Base-by-base conservation (phyloP, 2,888 invertebrate genomes). In the Caenorhabditis sp. region DNA sequence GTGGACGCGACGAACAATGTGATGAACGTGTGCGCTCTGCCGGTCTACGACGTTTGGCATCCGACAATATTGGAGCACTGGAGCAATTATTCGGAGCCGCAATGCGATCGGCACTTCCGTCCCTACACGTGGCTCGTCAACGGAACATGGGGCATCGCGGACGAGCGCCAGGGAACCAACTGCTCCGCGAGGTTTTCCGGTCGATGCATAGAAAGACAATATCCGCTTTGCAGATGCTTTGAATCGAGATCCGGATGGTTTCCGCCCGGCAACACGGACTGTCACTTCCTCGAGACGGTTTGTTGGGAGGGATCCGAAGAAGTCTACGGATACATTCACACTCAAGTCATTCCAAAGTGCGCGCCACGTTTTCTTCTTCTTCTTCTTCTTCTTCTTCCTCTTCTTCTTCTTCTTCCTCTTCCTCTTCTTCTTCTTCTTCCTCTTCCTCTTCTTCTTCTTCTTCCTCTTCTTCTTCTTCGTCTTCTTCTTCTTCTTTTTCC, bases 291-390 rank as follows among this genome's bases (percentile, higher is more conserved):
- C 11, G 50, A 50, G n/a, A 17, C 50, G 9, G 50, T 50, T 5
- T 50, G 50, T 9, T 32, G 50, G 50, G 30, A 30, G 11, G 26
- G 26, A 8, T 11, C 13, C 11, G 8, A 50, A 17, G 27, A 50
- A 15, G 50, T 50, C 17, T 50, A 50, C 27, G 50, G 50, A 7
- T 50, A 50, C 50, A 50, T 50, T 17, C 50, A 50, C 50, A 50
- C 50, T 6, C 50, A 50, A 15, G 32, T 50, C 8, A 32, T 2
- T 11, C 50, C 50, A 6, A 46, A 26, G 45, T 22, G 45, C 7
- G 24, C 11, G 22, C 6, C 3, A 24, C 20, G 20, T 50, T n/a
- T 48, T 24, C 50, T 4, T 8, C 27, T 13, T n/a, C 13, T 41
- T 41, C 20, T 30, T 30, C 30, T 2, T n/a, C n/a, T n/a, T n/a